Percentiles rank a stretch among this genome's conserved stretches.
These are phyloP conservation scores for Drosophila neonasuta DNA, from an alignment of 2,888 invertebrate species.

Conservation along the genomic window DNA sequence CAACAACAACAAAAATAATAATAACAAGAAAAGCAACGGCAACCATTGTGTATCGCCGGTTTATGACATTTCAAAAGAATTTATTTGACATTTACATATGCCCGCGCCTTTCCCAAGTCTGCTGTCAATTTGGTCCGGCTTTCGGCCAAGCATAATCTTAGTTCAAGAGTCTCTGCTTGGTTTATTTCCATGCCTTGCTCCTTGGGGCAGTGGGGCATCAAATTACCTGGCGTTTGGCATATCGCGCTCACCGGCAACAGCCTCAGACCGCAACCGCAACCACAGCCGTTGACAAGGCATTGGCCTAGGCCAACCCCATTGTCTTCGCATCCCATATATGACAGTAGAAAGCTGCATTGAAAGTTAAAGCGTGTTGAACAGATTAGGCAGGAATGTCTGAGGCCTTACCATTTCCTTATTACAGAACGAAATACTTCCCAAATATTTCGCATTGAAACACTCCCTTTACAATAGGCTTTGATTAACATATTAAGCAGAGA, in stretches of 20 bases:
- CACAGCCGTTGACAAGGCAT: conserved; percentile 23
- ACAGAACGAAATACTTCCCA: no score
- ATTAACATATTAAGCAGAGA: no score
- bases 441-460: no score
- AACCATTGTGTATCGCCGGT: conserved; percentile 40
- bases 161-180: conserved; percentile 5
- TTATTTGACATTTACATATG: conserved; percentile 54
- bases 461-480: no score
- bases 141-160: background rate
- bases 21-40: conserved; percentile 7
- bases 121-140: conserved; percentile 32
- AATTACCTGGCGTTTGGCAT: conserved; percentile 44
- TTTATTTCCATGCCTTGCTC: conserved; percentile 25
- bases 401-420: no score
- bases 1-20: conserved; percentile 2
- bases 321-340: conserved; percentile 14
- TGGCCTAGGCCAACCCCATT: conserved; percentile 21
- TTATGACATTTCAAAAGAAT: conserved; percentile 58
- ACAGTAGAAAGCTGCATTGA: conserved; percentile 12
- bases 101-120: conserved; percentile 18
- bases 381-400: conserved; percentile 5
- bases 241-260: conserved; percentile 32
- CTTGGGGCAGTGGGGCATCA: conserved; percentile 29
- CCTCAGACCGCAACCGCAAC: background rate
- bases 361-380: conserved; percentile 3